Evolutionary conservation across 2,888 invertebrate species (phyloP).

Genomic region (Ferdinandea cuprea): DNA sequence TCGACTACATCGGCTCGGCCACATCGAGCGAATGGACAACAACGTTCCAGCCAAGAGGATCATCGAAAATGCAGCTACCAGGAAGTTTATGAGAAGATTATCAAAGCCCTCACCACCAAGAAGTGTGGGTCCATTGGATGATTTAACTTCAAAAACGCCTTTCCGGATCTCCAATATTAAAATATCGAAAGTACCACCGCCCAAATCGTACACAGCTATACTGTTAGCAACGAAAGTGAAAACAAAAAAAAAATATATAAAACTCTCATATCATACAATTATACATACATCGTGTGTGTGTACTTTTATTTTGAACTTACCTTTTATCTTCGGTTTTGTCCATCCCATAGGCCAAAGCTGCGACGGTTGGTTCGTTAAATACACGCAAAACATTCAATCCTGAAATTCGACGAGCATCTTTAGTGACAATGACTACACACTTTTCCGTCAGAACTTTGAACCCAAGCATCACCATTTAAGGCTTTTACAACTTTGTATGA

Average conservation of each 20-base stretch:
- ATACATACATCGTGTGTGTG: too few species aligned
- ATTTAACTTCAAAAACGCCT: slow-evolving; percentile 99
- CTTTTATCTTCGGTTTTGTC: slow-evolving; percentile 96
- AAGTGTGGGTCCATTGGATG: slow-evolving; percentile 99
- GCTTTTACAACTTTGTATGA: slow-evolving; percentile 98
- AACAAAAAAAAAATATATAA: too few species aligned
- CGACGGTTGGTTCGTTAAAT: slow-evolving; percentile 99
- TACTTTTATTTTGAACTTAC: too few species aligned
- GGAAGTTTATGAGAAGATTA: slow-evolving; percentile 95
- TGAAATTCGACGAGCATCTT: slow-evolving; percentile 99
- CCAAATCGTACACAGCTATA: slow-evolving; percentile 99
- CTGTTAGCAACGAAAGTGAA: slow-evolving; percentile 84
- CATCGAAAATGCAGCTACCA: slow-evolving; percentile 96
- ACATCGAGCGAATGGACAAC: too few species aligned
- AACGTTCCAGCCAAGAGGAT: too few species aligned
- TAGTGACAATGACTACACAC: slow-evolving; percentile 99
- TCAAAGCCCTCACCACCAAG: slow-evolving; percentile 99
- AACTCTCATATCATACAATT: too few species aligned
- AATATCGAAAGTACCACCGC: slow-evolving; percentile 99
- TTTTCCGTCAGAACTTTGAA: slow-evolving; percentile 96
- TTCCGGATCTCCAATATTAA: slow-evolving; percentile 99
- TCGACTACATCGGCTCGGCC: too few species aligned
- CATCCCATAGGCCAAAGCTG: slow-evolving; percentile 99
- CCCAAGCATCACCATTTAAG: slow-evolving; percentile 99
- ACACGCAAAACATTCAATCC: slow-evolving; percentile 98